Evolutionary conservation across 1,140 invertebrate species (phyloP).

Genomic region (Diachasma alloeum): DNA sequence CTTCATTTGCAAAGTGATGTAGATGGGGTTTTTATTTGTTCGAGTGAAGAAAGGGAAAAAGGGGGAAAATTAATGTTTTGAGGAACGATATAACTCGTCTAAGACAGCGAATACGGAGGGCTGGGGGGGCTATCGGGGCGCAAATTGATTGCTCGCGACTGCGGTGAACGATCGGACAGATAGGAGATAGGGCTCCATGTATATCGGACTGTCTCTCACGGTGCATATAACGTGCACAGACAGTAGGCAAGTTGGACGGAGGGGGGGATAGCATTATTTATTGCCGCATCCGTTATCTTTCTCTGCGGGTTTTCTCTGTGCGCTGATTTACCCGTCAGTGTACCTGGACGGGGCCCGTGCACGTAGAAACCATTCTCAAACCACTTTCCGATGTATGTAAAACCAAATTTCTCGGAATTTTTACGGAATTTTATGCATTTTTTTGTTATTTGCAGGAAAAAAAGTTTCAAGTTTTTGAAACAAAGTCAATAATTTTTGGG

Average conservation of each 20-base stretch:
- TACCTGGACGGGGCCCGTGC: neutral
- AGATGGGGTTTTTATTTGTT: no score
- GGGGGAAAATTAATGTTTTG: slow-evolving; percentile 7
- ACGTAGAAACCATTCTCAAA: neutral
- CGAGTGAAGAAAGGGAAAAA: neutral
- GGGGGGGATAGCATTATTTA: neutral
- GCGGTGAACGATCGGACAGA: slow-evolving; percentile 29
- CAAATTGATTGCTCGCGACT: slow-evolving; percentile 35
- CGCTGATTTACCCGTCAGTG: neutral
- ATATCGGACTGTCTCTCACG: slow-evolving; percentile 20
- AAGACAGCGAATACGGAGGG: neutral
- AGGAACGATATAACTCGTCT: neutral
- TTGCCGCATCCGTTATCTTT: slow-evolving; percentile 1
- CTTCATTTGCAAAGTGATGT: no score
- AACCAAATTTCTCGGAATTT: neutral
- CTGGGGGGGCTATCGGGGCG: neutral
- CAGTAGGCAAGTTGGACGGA: neutral
- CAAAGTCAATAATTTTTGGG: no score
- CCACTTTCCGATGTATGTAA: neutral
- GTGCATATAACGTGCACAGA: neutral
- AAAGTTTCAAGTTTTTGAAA: no score
- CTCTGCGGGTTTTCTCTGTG: neutral
- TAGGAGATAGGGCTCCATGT: neutral
- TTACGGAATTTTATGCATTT: no score
- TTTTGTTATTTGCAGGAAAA: no score